Percentiles rank a stretch among this genome's conserved stretches.
Conservation (phyloP, 2,888 invertebrate species). For the Dynastes grantii region DNA sequence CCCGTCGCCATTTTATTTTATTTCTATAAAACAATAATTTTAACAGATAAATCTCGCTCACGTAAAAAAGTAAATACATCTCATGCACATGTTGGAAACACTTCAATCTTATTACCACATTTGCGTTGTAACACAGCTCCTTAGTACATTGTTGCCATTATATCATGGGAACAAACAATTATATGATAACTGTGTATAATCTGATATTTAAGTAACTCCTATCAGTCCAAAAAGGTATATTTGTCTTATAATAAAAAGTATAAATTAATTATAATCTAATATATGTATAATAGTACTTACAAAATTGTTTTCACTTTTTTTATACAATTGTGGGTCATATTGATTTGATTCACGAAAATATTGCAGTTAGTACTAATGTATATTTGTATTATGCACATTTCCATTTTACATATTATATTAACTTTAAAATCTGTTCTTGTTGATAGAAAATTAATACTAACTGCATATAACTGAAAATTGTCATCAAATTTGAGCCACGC, state of each 20-base stretch:
- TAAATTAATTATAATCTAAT: conserved; percentile 43
- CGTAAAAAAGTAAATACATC: background rate
- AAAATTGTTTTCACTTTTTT: conserved; percentile 25
- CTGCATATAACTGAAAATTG: conserved; percentile 14
- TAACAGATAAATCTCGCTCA: background rate
- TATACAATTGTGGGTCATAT: conserved; percentile 37
- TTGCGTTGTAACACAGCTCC: background rate
- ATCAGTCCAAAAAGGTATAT: conserved; percentile 63
- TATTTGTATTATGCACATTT: no score
- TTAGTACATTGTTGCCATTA: background rate
- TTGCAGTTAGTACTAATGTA: conserved; percentile 23
- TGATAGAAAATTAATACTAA: conserved; percentile 8
- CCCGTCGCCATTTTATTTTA: background rate
- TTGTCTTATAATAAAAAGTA: conserved; percentile 43
- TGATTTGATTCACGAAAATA: conserved; percentile 31
- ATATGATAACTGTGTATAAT: conserved; percentile 64
- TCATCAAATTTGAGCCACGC: conserved; percentile 35
- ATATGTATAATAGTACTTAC: conserved; percentile 31
- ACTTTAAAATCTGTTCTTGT: no score
- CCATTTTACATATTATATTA: background rate
- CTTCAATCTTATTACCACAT: background rate
- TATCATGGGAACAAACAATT: conserved; percentile 53
- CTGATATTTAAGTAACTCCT: conserved; percentile 60
- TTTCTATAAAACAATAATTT: background rate
- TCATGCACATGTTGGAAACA: conserved; percentile 3